Conservation (phyloP, 2,797 vertebrate species). For the Coreius guichenoti region DNA sequence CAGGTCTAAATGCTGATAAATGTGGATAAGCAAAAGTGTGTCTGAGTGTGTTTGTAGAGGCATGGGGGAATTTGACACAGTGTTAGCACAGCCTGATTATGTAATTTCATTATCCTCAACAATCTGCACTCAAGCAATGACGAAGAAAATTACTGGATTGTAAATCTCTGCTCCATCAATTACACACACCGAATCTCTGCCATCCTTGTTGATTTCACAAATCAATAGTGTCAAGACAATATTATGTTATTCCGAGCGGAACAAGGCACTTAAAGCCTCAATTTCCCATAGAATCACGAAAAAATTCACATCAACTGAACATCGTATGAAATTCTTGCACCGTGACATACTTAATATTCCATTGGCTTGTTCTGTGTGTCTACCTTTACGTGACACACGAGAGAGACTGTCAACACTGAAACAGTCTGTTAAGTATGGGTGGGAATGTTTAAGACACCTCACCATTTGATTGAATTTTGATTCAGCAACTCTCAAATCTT, state of each 20-base stretch:
- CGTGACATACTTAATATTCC: conserved; percentile 45
- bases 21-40: conserved; percentile 74
- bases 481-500: background rate
- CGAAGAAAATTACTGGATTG: conserved; percentile 72
- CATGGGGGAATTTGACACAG: conserved; percentile 42
- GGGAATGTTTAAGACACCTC: background rate
- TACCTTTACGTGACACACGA: conserved; percentile 6
- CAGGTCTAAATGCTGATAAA: conserved; percentile 71
- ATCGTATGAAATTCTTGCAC: conserved; percentile 19
- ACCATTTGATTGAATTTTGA: background rate
- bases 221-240: conserved; percentile 46
- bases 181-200: conserved; percentile 53
- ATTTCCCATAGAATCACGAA: conserved; percentile 46
- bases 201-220: conserved; percentile 22
- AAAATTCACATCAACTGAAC: conserved; percentile 7
- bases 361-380: conserved; percentile 19
- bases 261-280: conserved; percentile 45
- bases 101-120: conserved; percentile 77
- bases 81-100: conserved; percentile 68
- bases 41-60: conserved; percentile 58
- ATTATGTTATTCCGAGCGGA: conserved; percentile 38
- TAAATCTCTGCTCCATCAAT: conserved; percentile 71
- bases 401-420: conserved; percentile 39
- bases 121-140: conserved; percentile 74
- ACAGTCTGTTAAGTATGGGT: background rate